Evolutionary conservation across 2,113 vertebrate species (phyloP), one percentile per base, ranked within the genome.

Genomic region (Trinectes maculatus): DNA sequence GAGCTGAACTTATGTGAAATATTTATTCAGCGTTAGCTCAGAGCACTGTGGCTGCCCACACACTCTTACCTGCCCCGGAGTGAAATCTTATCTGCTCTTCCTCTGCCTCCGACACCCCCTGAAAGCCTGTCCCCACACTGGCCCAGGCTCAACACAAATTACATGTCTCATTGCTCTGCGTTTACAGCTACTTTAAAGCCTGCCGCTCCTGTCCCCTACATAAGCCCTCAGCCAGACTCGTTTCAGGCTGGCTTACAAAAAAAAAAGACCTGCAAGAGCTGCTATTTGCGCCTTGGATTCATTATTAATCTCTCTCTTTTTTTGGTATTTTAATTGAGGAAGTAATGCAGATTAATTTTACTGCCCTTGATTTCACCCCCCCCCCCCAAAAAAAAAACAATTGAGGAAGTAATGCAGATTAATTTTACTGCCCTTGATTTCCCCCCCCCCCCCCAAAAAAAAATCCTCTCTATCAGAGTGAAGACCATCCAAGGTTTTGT

Each of bases 231-330:
- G 83, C 79, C 68, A 49, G 74, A 62, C 63, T 85, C n/a, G 61
- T 78, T 83, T 85, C 71, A 80, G 77, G 58, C 47, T 6, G 52
- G 49, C 58, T 63, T 15, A 48, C 43, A 46, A 42, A 66, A 43
- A 65, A 72, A 84, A 51, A 53, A 67, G 61, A 59, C 48, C 69
- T 59, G 59, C 24, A 2, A 49, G 71, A 74, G 53, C 70, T 60
- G 91, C 91, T 93, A 91, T 91, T 90, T 91, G 92, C 92, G 91
- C 91, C 92, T 95, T 94, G 94, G 92, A 94, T 95, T 95, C 87
- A 95, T 94, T 95, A 94, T 95, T 91, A 91, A 92, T 49, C 25
- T 28, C 21, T 93, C 90, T 93, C 90, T 54, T 31, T 90, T 66
- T 74, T 59, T 82, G 80, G 36, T 58, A 54, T 87, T 95, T 93